Evolutionary conservation across 2,797 vertebrate species (phyloP).

Genomic region (Mus spretus): DNA sequence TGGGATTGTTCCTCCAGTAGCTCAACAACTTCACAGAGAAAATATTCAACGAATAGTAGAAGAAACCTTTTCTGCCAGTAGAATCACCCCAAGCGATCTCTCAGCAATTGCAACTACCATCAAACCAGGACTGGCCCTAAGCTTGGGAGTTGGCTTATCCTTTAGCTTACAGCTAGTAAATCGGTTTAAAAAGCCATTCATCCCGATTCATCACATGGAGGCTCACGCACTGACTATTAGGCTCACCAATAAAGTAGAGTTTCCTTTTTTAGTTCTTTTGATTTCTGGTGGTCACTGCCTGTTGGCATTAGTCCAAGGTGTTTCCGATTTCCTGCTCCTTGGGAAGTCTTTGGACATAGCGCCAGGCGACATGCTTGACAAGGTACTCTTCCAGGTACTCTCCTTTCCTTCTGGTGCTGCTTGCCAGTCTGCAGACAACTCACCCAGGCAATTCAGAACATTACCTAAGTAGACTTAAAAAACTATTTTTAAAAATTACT

Average conservation of each 20-base stretch:
- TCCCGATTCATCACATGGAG: slow-evolving; percentile 99
- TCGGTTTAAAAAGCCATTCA: slow-evolving; percentile 92
- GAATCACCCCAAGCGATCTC: slow-evolving; percentile 90
- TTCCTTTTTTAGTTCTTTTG: slow-evolving; percentile 97
- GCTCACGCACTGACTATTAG: slow-evolving; percentile 96
- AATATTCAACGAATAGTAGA: slow-evolving; percentile 93
- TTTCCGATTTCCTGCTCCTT: slow-evolving; percentile 96
- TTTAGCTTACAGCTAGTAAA: slow-evolving; percentile 92
- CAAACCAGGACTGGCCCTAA: slow-evolving; percentile 95
- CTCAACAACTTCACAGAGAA: slow-evolving; percentile 95
- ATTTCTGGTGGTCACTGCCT: slow-evolving; percentile 97
- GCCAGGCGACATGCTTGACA: slow-evolving; percentile 96
- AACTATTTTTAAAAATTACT: neutral
- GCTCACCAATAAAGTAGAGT: slow-evolving; percentile 91
- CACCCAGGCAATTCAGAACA: slow-evolving; percentile 32
- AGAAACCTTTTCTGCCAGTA: slow-evolving; percentile 91
- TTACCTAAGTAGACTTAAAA: slow-evolving; percentile 26
- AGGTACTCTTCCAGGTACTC: slow-evolving; percentile 88
- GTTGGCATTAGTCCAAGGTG: slow-evolving; percentile 92
- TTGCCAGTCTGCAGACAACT: slow-evolving; percentile 10
- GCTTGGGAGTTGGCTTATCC: slow-evolving; percentile 93
- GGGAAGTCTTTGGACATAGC: slow-evolving; percentile 95
- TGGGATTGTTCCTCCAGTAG: slow-evolving; percentile 95
- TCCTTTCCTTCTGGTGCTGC: neutral
- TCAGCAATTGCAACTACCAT: slow-evolving; percentile 95